Conservation (phyloP, 2,888 invertebrate genomes). For the Alloscopus bannaensis region DNA sequence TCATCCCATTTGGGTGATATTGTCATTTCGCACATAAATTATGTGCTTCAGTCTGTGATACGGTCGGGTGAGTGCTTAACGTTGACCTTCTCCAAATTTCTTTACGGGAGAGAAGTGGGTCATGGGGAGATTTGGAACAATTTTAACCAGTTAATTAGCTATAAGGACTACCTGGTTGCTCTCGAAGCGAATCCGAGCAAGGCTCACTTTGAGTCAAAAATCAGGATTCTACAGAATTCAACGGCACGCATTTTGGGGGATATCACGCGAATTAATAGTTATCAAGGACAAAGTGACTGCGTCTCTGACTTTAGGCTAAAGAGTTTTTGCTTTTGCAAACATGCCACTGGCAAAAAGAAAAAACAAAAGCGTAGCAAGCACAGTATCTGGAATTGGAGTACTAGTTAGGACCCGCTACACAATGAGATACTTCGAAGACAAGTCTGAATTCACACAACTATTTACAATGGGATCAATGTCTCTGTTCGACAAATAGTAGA, state of each 20-base stretch:
- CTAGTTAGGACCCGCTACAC: too few species aligned
- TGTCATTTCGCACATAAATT: constrained; percentile 65
- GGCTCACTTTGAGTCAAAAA: constrained; percentile 70
- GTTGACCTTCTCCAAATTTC: constrained; percentile 66
- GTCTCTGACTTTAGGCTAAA: constrained; percentile 65
- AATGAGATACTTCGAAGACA: constrained; percentile 3
- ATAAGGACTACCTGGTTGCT: constrained; percentile 68
- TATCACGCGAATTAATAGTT: constrained; percentile 70
- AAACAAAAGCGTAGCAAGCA: not conserved
- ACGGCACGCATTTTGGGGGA: constrained; percentile 65
- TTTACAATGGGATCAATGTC: constrained; percentile 43
- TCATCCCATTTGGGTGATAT: constrained; percentile 66
- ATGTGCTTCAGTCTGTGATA: constrained; percentile 58
- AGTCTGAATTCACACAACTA: constrained; percentile 24
- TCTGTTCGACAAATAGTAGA: constrained; percentile 42
- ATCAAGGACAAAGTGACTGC: constrained; percentile 71
- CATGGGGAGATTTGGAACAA: constrained; percentile 71
- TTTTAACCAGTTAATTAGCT: constrained; percentile 66
- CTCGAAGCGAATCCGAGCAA: constrained; percentile 65
- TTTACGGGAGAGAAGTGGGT: constrained; percentile 70
- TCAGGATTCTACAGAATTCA: constrained; percentile 63
- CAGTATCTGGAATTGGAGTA: not conserved
- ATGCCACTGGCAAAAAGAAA: constrained; percentile 21
- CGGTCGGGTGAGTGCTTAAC: constrained; percentile 55
- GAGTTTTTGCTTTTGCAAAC: constrained; percentile 68